Percentiles rank a stretch among this genome's conserved stretches.
phyloP scores from a whole-genome alignment of 1,140 invertebrate species.

The Orius insidiosus region DNA sequence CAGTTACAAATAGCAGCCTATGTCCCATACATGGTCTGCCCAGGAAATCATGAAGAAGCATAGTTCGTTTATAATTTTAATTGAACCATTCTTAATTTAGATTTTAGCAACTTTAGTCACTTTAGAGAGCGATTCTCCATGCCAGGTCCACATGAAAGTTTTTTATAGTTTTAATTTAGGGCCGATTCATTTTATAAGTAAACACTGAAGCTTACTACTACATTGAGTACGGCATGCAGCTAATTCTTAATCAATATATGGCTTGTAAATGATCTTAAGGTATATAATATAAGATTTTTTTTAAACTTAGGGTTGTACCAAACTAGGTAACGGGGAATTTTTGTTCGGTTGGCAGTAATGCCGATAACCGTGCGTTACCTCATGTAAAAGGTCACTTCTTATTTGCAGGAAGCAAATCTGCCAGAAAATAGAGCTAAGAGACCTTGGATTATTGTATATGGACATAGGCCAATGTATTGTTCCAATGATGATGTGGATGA shows the following conservation, averaged over 20 bases:
- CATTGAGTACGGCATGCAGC: conserved; percentile 67
- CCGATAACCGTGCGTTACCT: background rate
- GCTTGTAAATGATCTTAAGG: conserved; percentile 63
- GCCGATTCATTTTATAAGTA: conserved; percentile 74
- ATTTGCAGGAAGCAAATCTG: conserved; percentile 29
- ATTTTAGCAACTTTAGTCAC: conserved; percentile 67
- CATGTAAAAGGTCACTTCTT: background rate
- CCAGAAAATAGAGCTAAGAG: conserved; percentile 35
- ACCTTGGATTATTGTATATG: conserved; percentile 88
- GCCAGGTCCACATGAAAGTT: conserved; percentile 56
- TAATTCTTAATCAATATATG: conserved; percentile 74
- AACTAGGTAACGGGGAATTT: background rate
- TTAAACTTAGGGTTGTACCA: background rate
- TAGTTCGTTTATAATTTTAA: background rate
- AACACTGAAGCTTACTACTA: conserved; percentile 94
- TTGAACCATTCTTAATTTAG: background rate
- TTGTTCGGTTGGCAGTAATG: background rate
- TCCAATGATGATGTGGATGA: conserved; percentile 64
- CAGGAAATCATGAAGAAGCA: conserved; percentile 37
- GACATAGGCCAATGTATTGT: conserved; percentile 96
- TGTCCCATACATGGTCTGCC: conserved; percentile 81
- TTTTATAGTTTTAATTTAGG: conserved; percentile 88
- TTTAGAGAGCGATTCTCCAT: conserved; percentile 74
- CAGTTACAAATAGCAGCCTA: conserved; percentile 73
- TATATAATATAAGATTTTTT: conserved; percentile 12